Conservation (phyloP, 2,113 vertebrate genomes). For the Caretta caretta region DNA sequence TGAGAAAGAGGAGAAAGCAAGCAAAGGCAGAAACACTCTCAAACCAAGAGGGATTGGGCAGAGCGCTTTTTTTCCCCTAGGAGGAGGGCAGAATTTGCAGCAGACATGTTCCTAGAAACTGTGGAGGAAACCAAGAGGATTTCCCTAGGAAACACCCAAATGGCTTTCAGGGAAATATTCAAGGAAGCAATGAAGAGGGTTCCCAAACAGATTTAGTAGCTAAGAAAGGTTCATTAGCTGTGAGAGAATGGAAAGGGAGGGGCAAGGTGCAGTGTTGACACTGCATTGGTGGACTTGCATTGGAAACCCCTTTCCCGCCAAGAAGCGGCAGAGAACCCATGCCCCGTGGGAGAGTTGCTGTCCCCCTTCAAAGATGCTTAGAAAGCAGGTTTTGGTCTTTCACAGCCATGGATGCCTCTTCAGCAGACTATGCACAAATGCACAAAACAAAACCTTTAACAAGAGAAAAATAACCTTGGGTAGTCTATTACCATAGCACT, state of each 20-base stretch:
- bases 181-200: constrained; percentile 70
- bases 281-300: neutral
- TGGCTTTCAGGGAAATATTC: constrained; percentile 58
- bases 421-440: constrained; percentile 6
- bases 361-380: neutral
- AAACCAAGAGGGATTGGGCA: accelerated
- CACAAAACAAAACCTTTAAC: neutral
- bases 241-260: neutral
- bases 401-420: constrained; percentile 6
- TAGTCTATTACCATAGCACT: neutral
- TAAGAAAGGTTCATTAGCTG: constrained; percentile 37
- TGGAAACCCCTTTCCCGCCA: neutral
- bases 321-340: constrained; percentile 20
- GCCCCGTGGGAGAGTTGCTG: neutral
- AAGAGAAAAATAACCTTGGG: neutral
- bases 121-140: constrained; percentile 44
- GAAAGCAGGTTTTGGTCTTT: neutral
- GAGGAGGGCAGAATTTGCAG: constrained; percentile 29
- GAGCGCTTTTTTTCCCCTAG: neutral
- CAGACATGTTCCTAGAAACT: constrained; percentile 48
- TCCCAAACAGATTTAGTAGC: constrained; percentile 28
- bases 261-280: neutral
- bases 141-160: constrained; percentile 41
- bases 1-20: neutral
- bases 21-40: neutral